Evolutionary conservation across 1,140 invertebrate genomes (phyloP).

Genomic region (Macrosteles quadrilineatus): DNA sequence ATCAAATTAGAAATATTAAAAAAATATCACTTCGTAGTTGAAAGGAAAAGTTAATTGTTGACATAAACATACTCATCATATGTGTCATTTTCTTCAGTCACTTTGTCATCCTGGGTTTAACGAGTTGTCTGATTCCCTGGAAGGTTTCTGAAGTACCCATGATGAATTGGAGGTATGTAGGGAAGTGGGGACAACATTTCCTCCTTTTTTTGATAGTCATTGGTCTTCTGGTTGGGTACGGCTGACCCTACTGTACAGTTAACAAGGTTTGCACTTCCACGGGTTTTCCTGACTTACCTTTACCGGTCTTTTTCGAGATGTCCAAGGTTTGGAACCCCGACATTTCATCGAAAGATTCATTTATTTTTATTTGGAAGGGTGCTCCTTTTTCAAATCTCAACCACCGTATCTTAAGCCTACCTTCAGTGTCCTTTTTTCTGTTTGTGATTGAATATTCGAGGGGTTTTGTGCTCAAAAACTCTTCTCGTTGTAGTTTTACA

Average conservation of each 20-base stretch:
- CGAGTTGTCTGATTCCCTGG: neutral
- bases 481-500: neutral
- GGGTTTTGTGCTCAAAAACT: neutral
- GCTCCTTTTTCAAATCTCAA: constrained; percentile 7
- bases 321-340: neutral
- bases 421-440: constrained; percentile 5
- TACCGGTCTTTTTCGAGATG: no score
- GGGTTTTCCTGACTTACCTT: no score
- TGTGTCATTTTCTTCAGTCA: neutral
- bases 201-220: neutral
- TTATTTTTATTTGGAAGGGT: neutral
- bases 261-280: no score
- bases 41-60: no score
- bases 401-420: neutral
- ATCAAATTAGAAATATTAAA: no score
- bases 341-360: neutral
- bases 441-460: neutral
- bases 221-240: neutral
- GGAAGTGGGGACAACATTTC: no score
- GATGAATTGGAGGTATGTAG: no score
- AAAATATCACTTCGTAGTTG: neutral
- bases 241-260: no score
- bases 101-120: no score
- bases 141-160: neutral
- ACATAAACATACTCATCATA: neutral